Conservation (phyloP, 2,113 vertebrate genomes). For the Eonycteris spelaea region DNA sequence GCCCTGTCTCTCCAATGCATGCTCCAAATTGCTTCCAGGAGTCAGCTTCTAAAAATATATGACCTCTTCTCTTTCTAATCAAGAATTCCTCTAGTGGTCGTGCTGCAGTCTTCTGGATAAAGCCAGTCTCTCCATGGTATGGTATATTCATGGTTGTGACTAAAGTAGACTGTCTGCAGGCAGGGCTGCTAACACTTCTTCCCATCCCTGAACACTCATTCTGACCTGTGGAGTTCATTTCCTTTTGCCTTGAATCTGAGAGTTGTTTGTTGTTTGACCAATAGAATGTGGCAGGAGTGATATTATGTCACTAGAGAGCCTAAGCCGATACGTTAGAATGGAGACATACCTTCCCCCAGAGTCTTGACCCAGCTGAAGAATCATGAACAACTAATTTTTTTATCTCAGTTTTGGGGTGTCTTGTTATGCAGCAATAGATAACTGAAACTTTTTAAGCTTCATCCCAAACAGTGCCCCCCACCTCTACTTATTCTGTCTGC, state of each 20-base stretch:
- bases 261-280: background rate
- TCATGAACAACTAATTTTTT: background rate
- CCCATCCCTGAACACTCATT: background rate
- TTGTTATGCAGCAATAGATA: background rate
- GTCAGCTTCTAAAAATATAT: background rate
- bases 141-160: background rate
- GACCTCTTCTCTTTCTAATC: background rate
- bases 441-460: background rate
- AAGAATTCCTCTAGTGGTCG: background rate
- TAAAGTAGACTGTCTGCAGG: background rate
- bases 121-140: background rate
- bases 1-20: background rate
- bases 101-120: background rate
- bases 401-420: background rate
- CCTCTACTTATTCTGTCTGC: background rate
- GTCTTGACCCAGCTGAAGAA: background rate
- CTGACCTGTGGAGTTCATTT: background rate
- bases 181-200: background rate
- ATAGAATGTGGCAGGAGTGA: background rate
- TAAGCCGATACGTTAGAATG: accelerated
- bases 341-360: background rate
- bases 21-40: background rate
- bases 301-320: background rate
- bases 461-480: background rate
- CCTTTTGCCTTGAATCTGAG: background rate